These are phyloP conservation scores for Hippolais icterina DNA, from an alignment of 2,113 vertebrate genomes.

Conservation along the genomic window DNA sequence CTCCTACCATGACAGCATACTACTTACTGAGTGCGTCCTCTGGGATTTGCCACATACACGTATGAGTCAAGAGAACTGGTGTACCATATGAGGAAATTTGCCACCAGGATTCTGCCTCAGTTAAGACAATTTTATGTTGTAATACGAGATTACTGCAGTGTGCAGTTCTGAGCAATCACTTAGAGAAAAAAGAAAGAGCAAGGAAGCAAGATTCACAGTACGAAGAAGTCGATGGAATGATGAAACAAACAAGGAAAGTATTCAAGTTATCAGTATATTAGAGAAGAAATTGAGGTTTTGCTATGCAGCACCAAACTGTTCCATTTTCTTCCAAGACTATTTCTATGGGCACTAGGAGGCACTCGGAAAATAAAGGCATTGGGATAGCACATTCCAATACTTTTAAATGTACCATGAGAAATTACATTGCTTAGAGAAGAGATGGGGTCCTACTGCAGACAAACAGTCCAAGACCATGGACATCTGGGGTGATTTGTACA, in stretches of 20 bases:
- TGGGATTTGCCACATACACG: not conserved
- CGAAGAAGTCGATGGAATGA: not conserved
- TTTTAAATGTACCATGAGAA: not conserved
- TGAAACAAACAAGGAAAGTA: not conserved
- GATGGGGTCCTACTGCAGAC: not conserved
- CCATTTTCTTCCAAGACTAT: not conserved
- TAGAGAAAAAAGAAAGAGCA: not conserved
- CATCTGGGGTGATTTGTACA: not conserved
- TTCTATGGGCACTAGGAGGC: not conserved
- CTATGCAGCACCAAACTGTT: not conserved
- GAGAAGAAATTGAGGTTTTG: not conserved
- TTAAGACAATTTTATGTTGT: not conserved
- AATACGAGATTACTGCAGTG: not conserved
- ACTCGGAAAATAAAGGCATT: not conserved
- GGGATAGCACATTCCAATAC: not conserved
- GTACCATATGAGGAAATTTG: not conserved
- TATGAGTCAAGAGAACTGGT: not conserved
- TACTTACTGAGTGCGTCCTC: not conserved
- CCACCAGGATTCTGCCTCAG: not conserved
- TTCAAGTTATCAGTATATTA: not conserved
- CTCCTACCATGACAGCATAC: not conserved
- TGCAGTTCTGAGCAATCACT: not conserved
- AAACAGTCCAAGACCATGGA: not conserved
- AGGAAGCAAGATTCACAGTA: not conserved
- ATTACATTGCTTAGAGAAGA: not conserved